Conservation (phyloP, 2,888 invertebrate genomes). For the Galerucella calmariensis region DNA sequence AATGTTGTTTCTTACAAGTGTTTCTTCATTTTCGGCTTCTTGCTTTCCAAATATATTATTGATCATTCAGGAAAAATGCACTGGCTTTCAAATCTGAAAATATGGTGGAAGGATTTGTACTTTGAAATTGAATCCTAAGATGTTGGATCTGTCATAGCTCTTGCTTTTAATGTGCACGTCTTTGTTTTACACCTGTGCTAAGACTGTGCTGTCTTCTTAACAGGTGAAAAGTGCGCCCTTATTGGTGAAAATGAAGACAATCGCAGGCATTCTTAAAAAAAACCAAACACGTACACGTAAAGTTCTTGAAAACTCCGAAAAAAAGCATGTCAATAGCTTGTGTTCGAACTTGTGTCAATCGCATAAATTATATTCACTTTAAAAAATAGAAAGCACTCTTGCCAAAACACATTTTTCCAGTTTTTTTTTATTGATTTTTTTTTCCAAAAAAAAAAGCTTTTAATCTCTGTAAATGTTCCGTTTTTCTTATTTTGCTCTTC, state of each 20-base stretch:
- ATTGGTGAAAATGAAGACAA: conserved; percentile 79
- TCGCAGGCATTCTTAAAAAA: conserved; percentile 59
- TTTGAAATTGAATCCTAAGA: background rate
- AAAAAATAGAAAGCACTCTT: conserved; percentile 46
- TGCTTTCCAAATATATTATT: too few species aligned
- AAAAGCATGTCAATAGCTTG: conserved; percentile 52
- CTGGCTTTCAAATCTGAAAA: too few species aligned
- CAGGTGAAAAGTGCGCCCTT: conserved; percentile 86
- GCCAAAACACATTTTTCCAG: conserved; percentile 37
- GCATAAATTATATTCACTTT: conserved; percentile 19
- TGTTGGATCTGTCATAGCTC: conserved; percentile 24
- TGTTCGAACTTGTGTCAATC: conserved; percentile 43
- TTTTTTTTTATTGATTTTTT: conserved; percentile 27
- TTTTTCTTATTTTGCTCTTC: background rate
- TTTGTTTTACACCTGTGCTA: conserved; percentile 58
- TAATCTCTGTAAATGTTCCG: conserved; percentile 9
- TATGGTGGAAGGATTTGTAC: too few species aligned
- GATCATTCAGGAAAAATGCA: too few species aligned
- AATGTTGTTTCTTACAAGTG: too few species aligned
- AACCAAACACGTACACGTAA: conserved; percentile 21
- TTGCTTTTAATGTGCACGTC: conserved; percentile 48
- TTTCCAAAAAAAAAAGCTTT: conserved; percentile 22
- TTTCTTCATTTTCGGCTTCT: too few species aligned
- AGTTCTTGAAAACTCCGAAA: conserved; percentile 41
- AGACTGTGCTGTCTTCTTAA: conserved; percentile 70